Evolutionary conservation across 2,888 invertebrate species (phyloP), one percentile per base, ranked within the genome.

Genomic region (Pristionchus japonicus): DNA sequence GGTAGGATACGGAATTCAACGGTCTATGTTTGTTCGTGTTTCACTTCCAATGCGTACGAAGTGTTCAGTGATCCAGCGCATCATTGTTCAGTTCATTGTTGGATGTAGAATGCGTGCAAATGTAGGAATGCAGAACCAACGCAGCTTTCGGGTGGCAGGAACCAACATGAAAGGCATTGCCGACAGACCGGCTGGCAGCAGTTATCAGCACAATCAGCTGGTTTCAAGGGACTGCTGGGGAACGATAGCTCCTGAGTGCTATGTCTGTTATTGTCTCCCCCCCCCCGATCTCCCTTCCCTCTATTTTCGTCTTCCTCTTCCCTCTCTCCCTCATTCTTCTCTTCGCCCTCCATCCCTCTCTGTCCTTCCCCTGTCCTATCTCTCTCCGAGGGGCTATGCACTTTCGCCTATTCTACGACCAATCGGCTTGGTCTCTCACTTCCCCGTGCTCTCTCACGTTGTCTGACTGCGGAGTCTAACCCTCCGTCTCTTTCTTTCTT

Each of bases 361-460:
- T 80, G 43, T 80, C 49, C 80, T 80, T 49, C 85, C 88, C 64
- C 64, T 43, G 47, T 74, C 37, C 61, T 57, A 84, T 84, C 84
- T 84, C 27, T 49, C 31, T 47, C 52, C 20, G 43, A 77, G 43
- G n/a, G 6, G 43, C 7, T 27, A 23, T 87, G 40, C 77, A 70
- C 52, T 87, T 52, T 80, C 37, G 6, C 11, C 34, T n/a, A n/a
- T n/a, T n/a, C n/a, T n/a, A n/a, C 52, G 27, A 40, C 57, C 82
- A 27, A 47, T 52, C 64, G 37, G 37, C 70, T 37, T 43, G 27
- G 47, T 77, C 77, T 7, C 82, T 86, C 86, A 37, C n/a, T 86
- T 9, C 37, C 47, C n/a, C n/a, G n/a, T n/a, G n/a, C n/a, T n/a
- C n/a, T n/a, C n/a, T n/a, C n/a, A n/a, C n/a, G n/a, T n/a, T n/a